phyloP scores from a whole-genome alignment of 2,888 invertebrate genomes.

The Drosophila suboccidentalis region DNA sequence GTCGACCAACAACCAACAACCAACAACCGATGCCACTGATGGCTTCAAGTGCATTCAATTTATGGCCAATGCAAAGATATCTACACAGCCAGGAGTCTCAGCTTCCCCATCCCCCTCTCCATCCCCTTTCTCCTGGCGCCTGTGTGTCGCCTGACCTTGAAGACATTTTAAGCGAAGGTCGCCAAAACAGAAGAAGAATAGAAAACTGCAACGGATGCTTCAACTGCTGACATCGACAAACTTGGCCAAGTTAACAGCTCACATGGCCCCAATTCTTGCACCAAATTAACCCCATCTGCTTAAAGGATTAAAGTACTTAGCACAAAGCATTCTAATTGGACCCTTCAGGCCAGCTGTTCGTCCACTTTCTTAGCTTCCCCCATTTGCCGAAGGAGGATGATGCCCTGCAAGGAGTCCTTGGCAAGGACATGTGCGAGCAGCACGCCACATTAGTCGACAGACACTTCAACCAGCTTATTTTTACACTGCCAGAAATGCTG shows the following conservation, averaged over 20 bases:
- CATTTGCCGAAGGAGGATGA: background rate
- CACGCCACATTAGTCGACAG: background rate
- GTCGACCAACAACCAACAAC: slow-evolving; percentile 12
- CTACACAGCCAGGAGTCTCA: background rate
- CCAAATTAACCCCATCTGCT: slow-evolving; percentile 3
- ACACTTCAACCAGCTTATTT: slow-evolving; percentile 1
- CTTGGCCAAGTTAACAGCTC: background rate
- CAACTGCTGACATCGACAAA: slow-evolving; percentile 6
- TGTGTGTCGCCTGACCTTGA: slow-evolving; percentile 24
- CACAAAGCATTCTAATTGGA: slow-evolving; percentile 10
- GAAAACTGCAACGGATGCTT: too few relatives aligned
- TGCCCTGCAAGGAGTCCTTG: slow-evolving; percentile 4
- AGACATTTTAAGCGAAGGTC: slow-evolving; percentile 33
- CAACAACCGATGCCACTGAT: slow-evolving; percentile 11
- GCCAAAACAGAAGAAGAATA: background rate
- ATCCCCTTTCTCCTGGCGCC: background rate
- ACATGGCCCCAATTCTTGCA: background rate
- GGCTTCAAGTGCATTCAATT: slow-evolving; percentile 52
- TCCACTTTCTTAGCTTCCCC: slow-evolving; percentile 9
- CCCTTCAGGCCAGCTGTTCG: slow-evolving; percentile 4
- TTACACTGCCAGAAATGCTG: background rate
- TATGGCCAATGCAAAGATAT: slow-evolving; percentile 34
- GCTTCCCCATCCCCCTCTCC: background rate
- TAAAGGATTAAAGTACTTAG: slow-evolving; percentile 7
- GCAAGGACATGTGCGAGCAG: slow-evolving; percentile 6